Base-by-base conservation (phyloP, 2,888 invertebrate genomes). In the Nineta flava region DNA sequence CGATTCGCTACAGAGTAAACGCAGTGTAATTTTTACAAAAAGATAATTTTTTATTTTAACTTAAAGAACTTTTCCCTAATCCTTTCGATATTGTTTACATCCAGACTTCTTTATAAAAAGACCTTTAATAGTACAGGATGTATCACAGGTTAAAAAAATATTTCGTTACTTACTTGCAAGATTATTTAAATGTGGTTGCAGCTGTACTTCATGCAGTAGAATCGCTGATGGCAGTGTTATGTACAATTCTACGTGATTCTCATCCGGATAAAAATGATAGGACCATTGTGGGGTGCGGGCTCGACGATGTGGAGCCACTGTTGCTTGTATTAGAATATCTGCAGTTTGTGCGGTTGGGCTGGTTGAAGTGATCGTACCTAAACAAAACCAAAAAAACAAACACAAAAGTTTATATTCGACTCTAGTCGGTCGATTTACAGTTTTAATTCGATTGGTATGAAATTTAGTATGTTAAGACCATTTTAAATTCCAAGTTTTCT, bases 251-350 rank as follows among this genome's bases (percentile, higher is more conserved):
- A 94, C 83, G 70, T 87, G 88, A 38, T 84, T 83, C 68, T 93
- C 91, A 57, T 81, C 80, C 31, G 88, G 87, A 70, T 90, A 92
- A 71, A 92, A 95, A 71, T 94, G 90, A 69, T 94, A 93, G 31
- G 87, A 86, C 94, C 94, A 95, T n/a, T 92, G 85, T 4, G 94
- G 87, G 1, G 88, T 86, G 52, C 93, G 76, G 17, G 91, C 87
- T 40, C 94, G 73, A 41, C 91, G 74, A 60, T 87, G 86, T 3
- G 90, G 83, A 0, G 87, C 83, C 55, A 77, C 76, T 1, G 81
- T 77, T 48, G 83, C 79, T 62, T 87, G 83, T 55, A 95, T 84
- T 35, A 95, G 73, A 52, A 90, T 84, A 65, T 92, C 91, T 1
- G 93, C 87, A 1, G 91, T 83, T 62, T 91, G 90, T 7, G 91